Percentiles rank a stretch among this genome's conserved stretches.
phyloP scores from a whole-genome alignment of 2,888 invertebrate species.

The Agrochola lychnidis region DNA sequence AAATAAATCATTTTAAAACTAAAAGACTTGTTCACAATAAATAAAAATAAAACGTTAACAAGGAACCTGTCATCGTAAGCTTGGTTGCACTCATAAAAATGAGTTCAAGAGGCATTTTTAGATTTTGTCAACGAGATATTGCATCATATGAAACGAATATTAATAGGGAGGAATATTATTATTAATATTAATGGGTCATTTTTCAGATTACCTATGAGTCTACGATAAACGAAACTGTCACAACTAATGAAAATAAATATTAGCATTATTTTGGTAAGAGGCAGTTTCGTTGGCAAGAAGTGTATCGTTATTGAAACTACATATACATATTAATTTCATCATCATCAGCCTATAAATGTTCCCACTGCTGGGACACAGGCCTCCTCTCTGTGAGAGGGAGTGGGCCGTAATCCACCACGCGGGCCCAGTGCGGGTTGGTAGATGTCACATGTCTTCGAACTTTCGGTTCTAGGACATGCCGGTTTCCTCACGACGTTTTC shows the following conservation, averaged over 20 bases:
- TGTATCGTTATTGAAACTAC: too few relatives aligned
- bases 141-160: conserved; percentile 15
- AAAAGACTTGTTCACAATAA: not conserved
- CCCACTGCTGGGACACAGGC: too few relatives aligned
- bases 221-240: not conserved
- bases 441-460: too few relatives aligned
- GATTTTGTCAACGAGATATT: conserved; percentile 28
- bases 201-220: not conserved
- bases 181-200: conserved; percentile 4
- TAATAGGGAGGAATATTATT: conserved; percentile 17
- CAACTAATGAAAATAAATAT: conserved; percentile 14
- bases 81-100: conserved; percentile 31
- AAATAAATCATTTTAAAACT: conserved; percentile 17
- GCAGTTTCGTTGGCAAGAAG: too few relatives aligned
- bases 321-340: too few relatives aligned
- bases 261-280: not conserved
- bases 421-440: too few relatives aligned
- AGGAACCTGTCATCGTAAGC: conserved; percentile 42
- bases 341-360: too few relatives aligned
- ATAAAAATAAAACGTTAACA: conserved; percentile 43
- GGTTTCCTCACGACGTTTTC: too few relatives aligned
- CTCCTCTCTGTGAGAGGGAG: too few relatives aligned
- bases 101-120: conserved; percentile 31
- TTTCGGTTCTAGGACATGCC: too few relatives aligned
- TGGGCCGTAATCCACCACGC: too few relatives aligned